Conservation (phyloP, 2,113 vertebrate species). For the Lycocorax pyrrhopterus region DNA sequence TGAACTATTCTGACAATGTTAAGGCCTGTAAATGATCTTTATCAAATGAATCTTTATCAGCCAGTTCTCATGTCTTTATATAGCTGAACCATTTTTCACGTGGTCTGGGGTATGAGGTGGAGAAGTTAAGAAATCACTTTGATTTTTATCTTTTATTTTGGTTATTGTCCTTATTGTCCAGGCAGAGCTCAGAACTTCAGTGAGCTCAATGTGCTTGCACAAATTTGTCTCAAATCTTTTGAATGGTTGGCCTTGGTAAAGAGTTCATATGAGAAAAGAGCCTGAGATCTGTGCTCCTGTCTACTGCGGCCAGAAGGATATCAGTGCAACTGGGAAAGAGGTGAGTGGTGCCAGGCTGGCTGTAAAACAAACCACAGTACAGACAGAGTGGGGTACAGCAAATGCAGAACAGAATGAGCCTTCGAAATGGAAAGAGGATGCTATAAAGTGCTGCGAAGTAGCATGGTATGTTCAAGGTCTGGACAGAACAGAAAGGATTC, state of each 20-base stretch:
- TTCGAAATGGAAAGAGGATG: not conserved
- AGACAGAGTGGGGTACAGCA: not conserved
- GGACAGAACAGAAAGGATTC: not conserved
- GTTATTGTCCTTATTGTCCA: not conserved
- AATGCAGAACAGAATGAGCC: not conserved
- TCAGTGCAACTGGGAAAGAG: not conserved
- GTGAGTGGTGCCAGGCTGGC: not conserved
- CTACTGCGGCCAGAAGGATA: not conserved
- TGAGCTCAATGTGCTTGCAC: not conserved
- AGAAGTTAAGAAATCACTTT: not conserved
- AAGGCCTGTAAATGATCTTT: not conserved
- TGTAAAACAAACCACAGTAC: not conserved
- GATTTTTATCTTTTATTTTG: not conserved
- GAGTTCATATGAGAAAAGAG: not conserved
- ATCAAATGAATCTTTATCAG: not conserved
- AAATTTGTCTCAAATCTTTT: not conserved
- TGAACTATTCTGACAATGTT: not conserved
- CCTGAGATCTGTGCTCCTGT: not conserved
- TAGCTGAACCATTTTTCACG: not conserved
- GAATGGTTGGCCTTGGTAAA: not conserved
- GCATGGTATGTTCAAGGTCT: not conserved
- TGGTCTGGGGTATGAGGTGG: not conserved
- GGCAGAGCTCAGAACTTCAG: not conserved
- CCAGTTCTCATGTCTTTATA: not conserved
- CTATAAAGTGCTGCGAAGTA: not conserved